Conservation (phyloP, 1,140 invertebrate genomes). For the Calephelis nemesis region DNA sequence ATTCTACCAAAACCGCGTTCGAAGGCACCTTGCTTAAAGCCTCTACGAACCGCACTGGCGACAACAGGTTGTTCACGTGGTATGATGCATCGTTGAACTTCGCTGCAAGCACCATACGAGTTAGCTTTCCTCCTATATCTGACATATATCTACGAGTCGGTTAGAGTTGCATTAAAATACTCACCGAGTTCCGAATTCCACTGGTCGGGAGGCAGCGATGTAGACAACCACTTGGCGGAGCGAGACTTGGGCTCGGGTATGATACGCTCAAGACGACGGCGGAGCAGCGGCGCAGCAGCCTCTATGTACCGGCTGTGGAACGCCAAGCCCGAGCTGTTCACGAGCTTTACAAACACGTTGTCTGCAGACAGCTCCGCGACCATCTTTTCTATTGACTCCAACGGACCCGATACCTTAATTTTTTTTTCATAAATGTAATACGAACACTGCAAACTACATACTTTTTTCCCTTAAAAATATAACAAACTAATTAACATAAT, state of each 20-base stretch:
- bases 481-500: too few species aligned
- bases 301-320: constrained; percentile 14
- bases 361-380: constrained; percentile 1
- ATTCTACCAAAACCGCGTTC: constrained; percentile 20
- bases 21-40: neutral
- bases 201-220: neutral
- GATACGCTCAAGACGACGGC: neutral
- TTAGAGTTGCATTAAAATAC: neutral
- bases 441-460: too few species aligned
- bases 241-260: constrained; percentile 10
- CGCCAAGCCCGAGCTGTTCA: constrained; percentile 2
- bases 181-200: constrained; percentile 6
- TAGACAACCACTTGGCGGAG: constrained; percentile 10
- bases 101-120: neutral
- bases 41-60: neutral
- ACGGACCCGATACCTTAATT: constrained; percentile 14
- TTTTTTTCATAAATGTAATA: neutral
- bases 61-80: neutral
- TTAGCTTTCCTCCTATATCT: too few species aligned
- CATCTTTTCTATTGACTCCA: constrained; percentile 1
- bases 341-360: neutral
- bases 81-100: neutral
- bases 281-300: constrained; percentile 3
- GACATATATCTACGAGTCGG: too few species aligned
- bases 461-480: too few species aligned